Conservation (phyloP, 2,113 vertebrate species). For the Emydura subglobosa region DNA sequence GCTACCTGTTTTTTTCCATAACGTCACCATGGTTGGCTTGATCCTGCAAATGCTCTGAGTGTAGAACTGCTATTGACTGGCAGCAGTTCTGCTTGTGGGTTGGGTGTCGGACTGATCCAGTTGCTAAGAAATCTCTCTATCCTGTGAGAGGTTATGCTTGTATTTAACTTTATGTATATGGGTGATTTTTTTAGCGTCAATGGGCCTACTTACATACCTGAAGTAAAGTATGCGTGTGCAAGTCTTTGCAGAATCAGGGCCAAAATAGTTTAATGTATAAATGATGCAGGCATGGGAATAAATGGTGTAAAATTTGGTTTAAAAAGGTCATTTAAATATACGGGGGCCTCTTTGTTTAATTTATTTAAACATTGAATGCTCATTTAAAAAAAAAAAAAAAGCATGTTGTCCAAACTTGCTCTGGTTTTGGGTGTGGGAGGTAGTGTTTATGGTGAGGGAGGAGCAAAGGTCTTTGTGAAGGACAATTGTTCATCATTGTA, state of each 20-base stretch:
- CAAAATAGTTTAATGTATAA: not conserved
- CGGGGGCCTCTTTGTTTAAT: not conserved
- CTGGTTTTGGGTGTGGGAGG: not conserved
- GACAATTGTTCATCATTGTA: not conserved
- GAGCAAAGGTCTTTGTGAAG: rapidly evolving
- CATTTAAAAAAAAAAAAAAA: rapidly evolving
- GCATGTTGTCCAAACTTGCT: not conserved
- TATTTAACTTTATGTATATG: not conserved
- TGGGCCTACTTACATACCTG: rapidly evolving
- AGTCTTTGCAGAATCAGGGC: not conserved
- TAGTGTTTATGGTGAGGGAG: not conserved
- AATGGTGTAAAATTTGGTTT: not conserved
- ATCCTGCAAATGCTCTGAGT: not conserved
- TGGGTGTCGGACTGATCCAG: rapidly evolving
- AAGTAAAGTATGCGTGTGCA: rapidly evolving
- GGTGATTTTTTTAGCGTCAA: not conserved
- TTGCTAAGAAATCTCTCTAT: not conserved
- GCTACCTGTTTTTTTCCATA: not conserved
- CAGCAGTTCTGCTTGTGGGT: not conserved
- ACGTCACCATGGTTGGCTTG: not conserved
- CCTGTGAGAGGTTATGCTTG: not conserved
- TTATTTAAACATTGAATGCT: not conserved
- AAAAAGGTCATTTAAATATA: rapidly evolving
- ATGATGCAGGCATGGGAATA: not conserved
- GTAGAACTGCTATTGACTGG: not conserved